A percentile compares a stretch with the other conserved stretches of the same genome.
phyloP scores from a whole-genome alignment of 2,113 vertebrate species.

The Rostratula benghalensis region DNA sequence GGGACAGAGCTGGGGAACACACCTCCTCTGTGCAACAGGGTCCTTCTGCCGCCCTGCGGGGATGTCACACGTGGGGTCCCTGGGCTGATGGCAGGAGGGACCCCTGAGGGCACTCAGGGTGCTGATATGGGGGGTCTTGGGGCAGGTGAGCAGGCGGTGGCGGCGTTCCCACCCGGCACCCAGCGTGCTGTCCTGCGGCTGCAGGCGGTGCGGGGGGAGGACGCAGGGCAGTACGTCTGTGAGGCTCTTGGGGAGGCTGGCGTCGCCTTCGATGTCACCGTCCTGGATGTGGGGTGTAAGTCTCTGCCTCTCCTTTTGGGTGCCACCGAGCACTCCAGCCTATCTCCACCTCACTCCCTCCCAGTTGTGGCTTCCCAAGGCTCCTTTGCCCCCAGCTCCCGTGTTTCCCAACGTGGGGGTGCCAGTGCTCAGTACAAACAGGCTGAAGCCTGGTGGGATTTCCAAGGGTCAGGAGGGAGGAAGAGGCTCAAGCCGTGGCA shows the following conservation, averaged over 20 bases:
- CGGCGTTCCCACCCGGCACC: conserved; percentile 58
- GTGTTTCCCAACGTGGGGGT: rapidly evolving
- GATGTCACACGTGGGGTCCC: rapidly evolving
- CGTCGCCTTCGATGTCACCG: conserved; percentile 62
- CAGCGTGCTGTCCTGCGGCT: conserved; percentile 76
- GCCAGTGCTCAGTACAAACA: neutral
- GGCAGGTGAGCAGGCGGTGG: conserved; percentile 81
- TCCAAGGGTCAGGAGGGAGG: neutral
- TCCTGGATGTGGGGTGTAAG: conserved; percentile 87
- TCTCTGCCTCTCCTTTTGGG: neutral
- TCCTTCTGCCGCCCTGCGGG: rapidly evolving
- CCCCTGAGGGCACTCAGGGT: rapidly evolving
- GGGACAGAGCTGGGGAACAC: neutral
- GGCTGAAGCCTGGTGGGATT: neutral
- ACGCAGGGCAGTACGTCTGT: conserved; percentile 84
- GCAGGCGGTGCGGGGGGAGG: conserved; percentile 74
- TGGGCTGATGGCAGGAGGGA: rapidly evolving
- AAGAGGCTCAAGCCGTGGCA: neutral
- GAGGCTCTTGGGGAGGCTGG: conserved; percentile 80
- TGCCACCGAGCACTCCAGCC: rapidly evolving
- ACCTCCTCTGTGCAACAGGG: rapidly evolving
- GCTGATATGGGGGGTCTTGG: neutral
- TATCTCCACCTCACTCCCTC: rapidly evolving
- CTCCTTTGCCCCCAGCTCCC: neutral
- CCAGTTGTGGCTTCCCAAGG: neutral